Evolutionary conservation across 2,113 vertebrate species (phyloP), one percentile per base, ranked within the genome.

Genomic region (Neotragus moschatus): DNA sequence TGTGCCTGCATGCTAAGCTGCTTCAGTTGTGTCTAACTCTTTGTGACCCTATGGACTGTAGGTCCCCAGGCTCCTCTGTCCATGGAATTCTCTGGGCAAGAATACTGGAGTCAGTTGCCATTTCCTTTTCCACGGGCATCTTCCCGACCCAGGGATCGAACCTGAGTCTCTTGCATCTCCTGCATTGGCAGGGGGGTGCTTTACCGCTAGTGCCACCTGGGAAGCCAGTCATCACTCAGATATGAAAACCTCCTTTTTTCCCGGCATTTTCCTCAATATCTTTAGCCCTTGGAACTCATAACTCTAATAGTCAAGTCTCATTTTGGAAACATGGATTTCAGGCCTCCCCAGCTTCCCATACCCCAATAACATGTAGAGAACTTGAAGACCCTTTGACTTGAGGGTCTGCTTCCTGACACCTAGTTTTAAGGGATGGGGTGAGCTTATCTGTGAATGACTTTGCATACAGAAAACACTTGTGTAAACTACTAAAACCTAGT

Each of bases 131-230:
- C n/a, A 70, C 5, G n/a, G 66, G 66, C 19, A 23, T 70, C n/a
- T 73, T 39, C 66, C n/a, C 0, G 1, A 73, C n/a, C 19, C 66
- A 73, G n/a, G 19, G n/a, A 39, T 73, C 5, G 11, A 73, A 73
- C 66, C 19, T 13, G n/a, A 73, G 66, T 39, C n/a, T 39, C n/a
- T 39, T 73, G 13, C 5, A 10, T 39, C 66, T 23, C 19, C 66
- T 73, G 66, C 66, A 39, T 6, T 73, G 66, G 66, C 66, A 73
- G 66, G 10, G n/a, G 19, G 5, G 10, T 25, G n/a, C 19, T 39
- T 73, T 73, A 73, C n/a, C n/a, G 23, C 19, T 73, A 23, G 10
- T 73, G 66, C 19, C 2, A 39, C n/a, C n/a, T 73, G 19, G 66
- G 66, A 73, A 39, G 66, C 66, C n/a, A 87, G 0, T 13, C 7